Evolutionary conservation across 2,113 vertebrate species (phyloP), one percentile per base, ranked within the genome.

Genomic region (Paratilapia polleni): DNA sequence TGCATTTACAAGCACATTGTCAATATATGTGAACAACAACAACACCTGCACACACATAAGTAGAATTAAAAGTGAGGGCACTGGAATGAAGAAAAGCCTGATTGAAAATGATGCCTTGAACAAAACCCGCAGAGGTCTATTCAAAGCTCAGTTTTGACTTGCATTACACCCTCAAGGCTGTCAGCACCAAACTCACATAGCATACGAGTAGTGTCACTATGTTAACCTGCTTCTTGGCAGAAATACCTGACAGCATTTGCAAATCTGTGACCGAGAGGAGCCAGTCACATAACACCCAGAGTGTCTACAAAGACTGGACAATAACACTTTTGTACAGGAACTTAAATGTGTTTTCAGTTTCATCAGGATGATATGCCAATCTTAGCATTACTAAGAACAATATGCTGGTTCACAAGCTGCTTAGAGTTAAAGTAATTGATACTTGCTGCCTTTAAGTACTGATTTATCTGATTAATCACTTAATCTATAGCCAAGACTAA

Each of bases 71-170:
- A 78, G 22, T 19, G 4, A 77, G 22, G 79, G 31, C 8, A 8
- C 14, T 24, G 86, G 92, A 93, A 95, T 95, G 91, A 90, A 86
- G 92, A 95, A 91, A 91, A 93, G 78, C 90, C 83, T 61, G 91
- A 84, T 19, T 74, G 15, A 73, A 85, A 88, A 70, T 43, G 38
- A 87, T 15, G 26, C 34, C 66, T 57, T 58, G 43, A 49, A 24
- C 22, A 64, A 88, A 89, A 78, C 62, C 26, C 64, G 20, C 20
- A 73, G 26, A 52, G 47, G 26, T 31, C 52, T 54, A 73, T 54
- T 73, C 52, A n/a, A 52, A 73, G 68, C 26, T 84, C 15, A 66
- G 26, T 86, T 91, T 80, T 19, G 26, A 91, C 78, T 60, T 61
- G 82, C 75, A 70, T 56, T 68, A 54, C 9, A 63, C 74, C 68